Conservation (phyloP, 1,140 invertebrate species). For the Spodoptera litura region DNA sequence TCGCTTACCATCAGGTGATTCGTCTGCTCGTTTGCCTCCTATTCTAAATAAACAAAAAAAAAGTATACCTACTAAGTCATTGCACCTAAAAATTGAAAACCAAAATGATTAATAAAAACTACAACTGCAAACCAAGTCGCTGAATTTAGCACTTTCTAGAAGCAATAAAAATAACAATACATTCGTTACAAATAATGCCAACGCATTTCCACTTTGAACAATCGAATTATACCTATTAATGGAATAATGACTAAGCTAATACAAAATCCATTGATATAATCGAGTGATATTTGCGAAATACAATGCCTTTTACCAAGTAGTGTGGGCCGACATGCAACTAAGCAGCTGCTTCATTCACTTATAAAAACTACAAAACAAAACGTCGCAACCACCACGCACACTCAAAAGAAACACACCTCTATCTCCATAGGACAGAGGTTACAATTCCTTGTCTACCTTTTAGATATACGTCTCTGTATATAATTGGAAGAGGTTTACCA, state of each 20-base stretch:
- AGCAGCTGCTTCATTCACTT: conserved; percentile 63
- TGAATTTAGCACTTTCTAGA: no score
- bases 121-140: no score
- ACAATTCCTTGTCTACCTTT: conserved; percentile 3
- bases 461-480: conserved; percentile 2
- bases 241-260: conserved; percentile 9
- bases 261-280: conserved; percentile 45
- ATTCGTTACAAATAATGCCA: conserved; percentile 8
- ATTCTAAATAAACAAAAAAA: no score
- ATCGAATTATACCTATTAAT: conserved; percentile 1
- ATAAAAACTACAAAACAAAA: conserved; percentile 37
- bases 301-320: conserved; percentile 49
- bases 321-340: conserved; percentile 52
- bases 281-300: conserved; percentile 50
- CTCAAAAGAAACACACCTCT: conserved; percentile 37
- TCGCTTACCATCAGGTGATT: no score
- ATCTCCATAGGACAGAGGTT: not conserved
- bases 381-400: conserved; percentile 10
- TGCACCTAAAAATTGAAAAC: no score
- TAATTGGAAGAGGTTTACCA: conserved; percentile 55
- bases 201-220: conserved; percentile 26
- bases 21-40: no score
- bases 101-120: no score
- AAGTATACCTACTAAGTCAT: no score
- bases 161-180: not conserved